Evolutionary conservation across 2,888 invertebrate species (phyloP), one percentile per base, ranked within the genome.

Genomic region (Sarcophaga variegata): DNA sequence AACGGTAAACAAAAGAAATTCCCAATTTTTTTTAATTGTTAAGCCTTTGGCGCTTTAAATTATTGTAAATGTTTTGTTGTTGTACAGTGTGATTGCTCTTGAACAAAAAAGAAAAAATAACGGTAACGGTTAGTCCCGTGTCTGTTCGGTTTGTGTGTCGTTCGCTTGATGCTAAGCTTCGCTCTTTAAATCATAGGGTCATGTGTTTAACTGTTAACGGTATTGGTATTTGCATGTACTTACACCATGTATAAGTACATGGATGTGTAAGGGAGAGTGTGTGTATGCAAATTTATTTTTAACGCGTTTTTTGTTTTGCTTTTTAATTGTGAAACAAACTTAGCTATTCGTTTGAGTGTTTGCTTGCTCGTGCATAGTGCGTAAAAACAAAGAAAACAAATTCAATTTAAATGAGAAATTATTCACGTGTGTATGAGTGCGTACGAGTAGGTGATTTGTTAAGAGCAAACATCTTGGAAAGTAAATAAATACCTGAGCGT

Each of bases 11-110:
- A 75, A 75, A 81, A 81, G 17, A 72, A 69, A 75, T 69, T 37
- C 49, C 25, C 20, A 20, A 77, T 62, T 49, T 62, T 22, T 22
- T 67, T 60, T 62, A 62, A 66, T 76, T 76, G 27, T 66, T 12
- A 45, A 25, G 83, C 66, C 76, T 63, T 72, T 82, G 69, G 86
- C 82, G 79, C 76, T 67, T 66, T 67, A 49, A 14, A 54, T 54
- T 12, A 12, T 37, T 17, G 54, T 4, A 14, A 64, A 71, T 64
- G 59, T 25, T 74, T 37, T 62, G 8, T 54, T 60, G 11, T 54
- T 70, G 75, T 75, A 54, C 49, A 60, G 66, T 14, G 22, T 14
- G 69, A 63, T 70, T 27, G 66, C 45, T 45, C 1, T 45, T 69
- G 60, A 37, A 25, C 2, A 5, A 71, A 71, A 71, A 17, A 62